Conservation (phyloP, 2,888 invertebrate species). For the Fabriciana adippe region DNA sequence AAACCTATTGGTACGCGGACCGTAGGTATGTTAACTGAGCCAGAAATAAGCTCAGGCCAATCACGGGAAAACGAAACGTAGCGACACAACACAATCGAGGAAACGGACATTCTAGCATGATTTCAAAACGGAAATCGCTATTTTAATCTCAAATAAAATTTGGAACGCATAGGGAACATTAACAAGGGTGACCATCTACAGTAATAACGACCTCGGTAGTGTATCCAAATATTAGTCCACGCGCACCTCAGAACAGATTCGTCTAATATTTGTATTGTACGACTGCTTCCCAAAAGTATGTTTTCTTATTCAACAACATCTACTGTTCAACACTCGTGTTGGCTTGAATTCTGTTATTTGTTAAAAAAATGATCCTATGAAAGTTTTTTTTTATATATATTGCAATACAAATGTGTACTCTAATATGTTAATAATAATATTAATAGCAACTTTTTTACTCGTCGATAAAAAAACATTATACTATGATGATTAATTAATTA, state of each 20-base stretch:
- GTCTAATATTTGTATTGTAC: constrained; percentile 74
- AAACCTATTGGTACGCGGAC: constrained; percentile 62
- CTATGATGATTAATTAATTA: not conserved
- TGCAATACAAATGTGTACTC: not conserved
- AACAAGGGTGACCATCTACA: constrained; percentile 53
- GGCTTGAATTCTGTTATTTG: constrained; percentile 61
- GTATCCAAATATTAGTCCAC: constrained; percentile 72
- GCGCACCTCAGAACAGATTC: constrained; percentile 74
- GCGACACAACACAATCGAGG: constrained; percentile 38
- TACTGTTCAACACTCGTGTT: constrained; percentile 68
- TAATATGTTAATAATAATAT: no score
- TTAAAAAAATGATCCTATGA: constrained; percentile 53
- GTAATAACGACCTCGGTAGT: constrained; percentile 69
- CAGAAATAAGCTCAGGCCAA: constrained; percentile 73
- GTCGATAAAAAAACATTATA: not conserved
- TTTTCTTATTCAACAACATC: constrained; percentile 76
- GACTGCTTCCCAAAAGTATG: constrained; percentile 74
- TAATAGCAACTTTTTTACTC: not conserved
- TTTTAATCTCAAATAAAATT: constrained; percentile 21
- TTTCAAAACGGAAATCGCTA: constrained; percentile 23
- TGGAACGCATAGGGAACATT: not conserved
- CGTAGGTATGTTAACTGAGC: constrained; percentile 57
- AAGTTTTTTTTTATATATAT: constrained; percentile 47
- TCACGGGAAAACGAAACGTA: constrained; percentile 47
- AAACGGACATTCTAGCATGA: constrained; percentile 27